phyloP scores from a whole-genome alignment of 2,888 invertebrate species.

The Leptarthrus brevirostris region DNA sequence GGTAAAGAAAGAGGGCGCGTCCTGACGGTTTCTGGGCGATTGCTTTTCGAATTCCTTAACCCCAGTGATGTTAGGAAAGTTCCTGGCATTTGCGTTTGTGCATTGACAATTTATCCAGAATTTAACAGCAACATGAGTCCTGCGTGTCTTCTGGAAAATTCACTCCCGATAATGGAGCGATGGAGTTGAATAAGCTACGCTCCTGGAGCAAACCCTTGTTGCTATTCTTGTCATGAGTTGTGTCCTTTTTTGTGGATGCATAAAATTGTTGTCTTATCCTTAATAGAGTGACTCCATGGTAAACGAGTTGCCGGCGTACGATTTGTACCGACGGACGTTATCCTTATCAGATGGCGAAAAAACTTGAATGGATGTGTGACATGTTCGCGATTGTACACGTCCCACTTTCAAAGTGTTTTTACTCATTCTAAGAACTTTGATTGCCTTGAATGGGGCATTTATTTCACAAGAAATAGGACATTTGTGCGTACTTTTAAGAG shows the following conservation, averaged over 20 bases:
- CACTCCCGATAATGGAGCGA: neutral
- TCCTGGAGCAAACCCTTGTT: constrained; percentile 26
- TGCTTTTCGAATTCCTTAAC: constrained; percentile 41
- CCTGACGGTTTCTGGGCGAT: constrained; percentile 28
- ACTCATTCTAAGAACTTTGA: constrained; percentile 52
- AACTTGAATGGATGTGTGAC: constrained; percentile 24
- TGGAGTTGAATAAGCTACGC: constrained; percentile 1
- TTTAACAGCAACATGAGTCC: constrained; percentile 45
- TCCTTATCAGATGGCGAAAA: constrained; percentile 28
- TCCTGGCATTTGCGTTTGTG: constrained; percentile 50
- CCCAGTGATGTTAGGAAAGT: constrained; percentile 41
- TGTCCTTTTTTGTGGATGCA: constrained; percentile 30
- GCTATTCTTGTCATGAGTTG: constrained; percentile 40
- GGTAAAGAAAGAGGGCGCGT: neutral
- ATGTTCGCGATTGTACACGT: constrained; percentile 26
- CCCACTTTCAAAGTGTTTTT: constrained; percentile 61
- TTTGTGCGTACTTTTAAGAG: neutral
- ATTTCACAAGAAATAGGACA: constrained; percentile 20
- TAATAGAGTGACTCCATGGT: constrained; percentile 21
- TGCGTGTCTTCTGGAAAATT: constrained; percentile 45
- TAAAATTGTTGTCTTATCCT: constrained; percentile 39
- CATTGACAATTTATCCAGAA: constrained; percentile 51
- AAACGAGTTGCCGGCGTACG: neutral
- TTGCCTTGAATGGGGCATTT: constrained; percentile 15
- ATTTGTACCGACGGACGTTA: constrained; percentile 1